Base-by-base conservation (phyloP, 1,140 invertebrate species). In the Aleiodes sp. region DNA sequence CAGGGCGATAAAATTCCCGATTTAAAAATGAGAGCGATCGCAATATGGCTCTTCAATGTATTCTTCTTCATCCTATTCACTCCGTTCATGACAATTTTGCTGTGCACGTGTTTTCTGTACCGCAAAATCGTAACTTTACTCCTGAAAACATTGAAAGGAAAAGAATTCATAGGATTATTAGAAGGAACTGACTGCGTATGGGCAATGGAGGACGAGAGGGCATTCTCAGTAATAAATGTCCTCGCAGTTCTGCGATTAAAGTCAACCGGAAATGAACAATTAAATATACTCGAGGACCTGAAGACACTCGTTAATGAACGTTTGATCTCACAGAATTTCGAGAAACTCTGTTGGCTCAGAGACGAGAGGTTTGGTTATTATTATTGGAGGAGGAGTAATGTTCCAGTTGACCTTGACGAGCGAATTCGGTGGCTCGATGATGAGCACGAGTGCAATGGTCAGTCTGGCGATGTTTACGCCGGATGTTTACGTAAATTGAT, bases 181-280 rank as follows among this genome's bases (percentile, higher is more conserved):
- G 79, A 87, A 6, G 87, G 87, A 16, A 85, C 83, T 37, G 87
- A 89, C 73, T 82, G 82, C 1, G 82, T 88, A 56, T 89, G 87
- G 87, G 84, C 86, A 29, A 59, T 88, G 2, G 88, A 89, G 75
- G 83, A 87, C 19, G 72, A 84, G 1, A 70, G 78, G 1, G 81
- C 82, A 0, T 75, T 77, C 4, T 85, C 84, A 21, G 71, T 87
- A 10, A 87, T 87, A 10, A 87, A 87, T 41, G 82, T 87, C 2
- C 72, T 88, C 0, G 82, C 84, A 26, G 75, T 86, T 2, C 75
- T 88, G 60, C 85, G 87, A 71, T 76, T 80, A 3, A 76, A 80
- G n/a, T n/a, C n/a, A n/a, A 24, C 56, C 24, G 2, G 6, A 7
- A 14, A 57, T 60, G 37, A 9, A 14, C 63, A 59, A 6, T 10